Conservation (phyloP, 2,113 vertebrate genomes). For the Brachionichthys hirsutus region DNA sequence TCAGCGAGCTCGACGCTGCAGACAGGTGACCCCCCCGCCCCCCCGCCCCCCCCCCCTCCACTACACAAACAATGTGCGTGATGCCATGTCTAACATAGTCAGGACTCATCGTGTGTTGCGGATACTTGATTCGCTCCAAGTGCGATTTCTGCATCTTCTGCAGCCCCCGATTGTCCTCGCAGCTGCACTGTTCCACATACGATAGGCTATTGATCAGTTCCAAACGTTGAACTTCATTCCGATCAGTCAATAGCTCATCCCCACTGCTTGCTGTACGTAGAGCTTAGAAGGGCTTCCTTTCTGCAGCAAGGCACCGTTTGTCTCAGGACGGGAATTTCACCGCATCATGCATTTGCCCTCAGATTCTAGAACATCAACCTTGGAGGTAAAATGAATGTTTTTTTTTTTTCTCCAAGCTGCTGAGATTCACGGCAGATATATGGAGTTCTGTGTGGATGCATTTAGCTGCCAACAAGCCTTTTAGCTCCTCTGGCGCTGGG, state of each 20-base stretch:
- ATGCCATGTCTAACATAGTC: slow-evolving; percentile 46
- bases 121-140: slow-evolving; percentile 55
- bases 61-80: slow-evolving; percentile 54
- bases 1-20: slow-evolving; percentile 52
- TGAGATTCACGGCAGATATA: slow-evolving; percentile 36
- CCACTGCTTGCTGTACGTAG: slow-evolving; percentile 71
- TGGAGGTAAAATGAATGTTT: slow-evolving; percentile 52
- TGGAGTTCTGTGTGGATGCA: slow-evolving; percentile 50
- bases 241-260: slow-evolving; percentile 80
- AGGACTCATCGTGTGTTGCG: slow-evolving; percentile 47
- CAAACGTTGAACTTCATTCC: slow-evolving; percentile 84
- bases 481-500: slow-evolving; percentile 64
- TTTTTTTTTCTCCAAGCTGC: slow-evolving; percentile 54
- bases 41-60: no score
- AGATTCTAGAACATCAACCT: slow-evolving; percentile 45
- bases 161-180: slow-evolving; percentile 32
- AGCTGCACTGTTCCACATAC: slow-evolving; percentile 76
- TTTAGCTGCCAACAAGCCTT: slow-evolving; percentile 75
- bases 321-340: slow-evolving; percentile 43
- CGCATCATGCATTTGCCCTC: slow-evolving; percentile 45
- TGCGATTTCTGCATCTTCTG: slow-evolving; percentile 49
- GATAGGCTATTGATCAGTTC: slow-evolving; percentile 77
- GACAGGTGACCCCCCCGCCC: slow-evolving; percentile 76
- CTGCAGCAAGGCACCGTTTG: slow-evolving; percentile 62
- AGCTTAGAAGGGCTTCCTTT: slow-evolving; percentile 61